Conservation (phyloP, 2,888 invertebrate species). For the Orthosia incerta region DNA sequence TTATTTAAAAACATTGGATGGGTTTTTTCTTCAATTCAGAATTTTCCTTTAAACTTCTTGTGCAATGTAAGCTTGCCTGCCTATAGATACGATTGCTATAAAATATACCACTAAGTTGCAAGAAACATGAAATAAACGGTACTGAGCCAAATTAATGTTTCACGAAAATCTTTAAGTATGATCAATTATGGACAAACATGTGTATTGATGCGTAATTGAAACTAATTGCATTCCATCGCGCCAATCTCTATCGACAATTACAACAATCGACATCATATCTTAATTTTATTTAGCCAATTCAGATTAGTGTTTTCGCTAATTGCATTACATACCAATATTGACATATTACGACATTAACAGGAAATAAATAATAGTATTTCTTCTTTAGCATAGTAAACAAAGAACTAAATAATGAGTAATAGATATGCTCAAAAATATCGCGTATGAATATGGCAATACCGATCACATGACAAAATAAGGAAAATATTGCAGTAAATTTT, state of each 20-base stretch:
- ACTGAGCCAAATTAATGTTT: neutral
- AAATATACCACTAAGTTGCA: no score
- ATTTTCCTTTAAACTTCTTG: neutral
- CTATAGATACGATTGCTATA: neutral
- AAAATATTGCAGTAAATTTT: no score
- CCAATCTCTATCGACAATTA: slow-evolving; percentile 13
- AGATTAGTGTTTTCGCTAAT: slow-evolving; percentile 31
- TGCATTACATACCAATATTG: neutral
- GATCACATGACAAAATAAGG: no score
- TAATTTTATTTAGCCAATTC: slow-evolving; percentile 22
- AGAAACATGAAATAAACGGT: neutral
- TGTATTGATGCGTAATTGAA: slow-evolving; percentile 28
- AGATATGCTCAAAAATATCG: no score
- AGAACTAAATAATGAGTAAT: no score
- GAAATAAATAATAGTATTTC: neutral
- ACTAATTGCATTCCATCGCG: slow-evolving; percentile 22
- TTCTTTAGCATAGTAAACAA: no score
- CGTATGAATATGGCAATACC: no score
- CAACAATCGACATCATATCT: slow-evolving; percentile 26
- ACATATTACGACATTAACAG: neutral
- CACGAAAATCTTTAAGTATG: slow-evolving; percentile 6
- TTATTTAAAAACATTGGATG: neutral
- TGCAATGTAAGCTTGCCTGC: neutral
- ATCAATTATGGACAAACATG: slow-evolving; percentile 27
- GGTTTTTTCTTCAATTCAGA: no score